Conservation (phyloP, 2,113 vertebrate genomes). For the Paraplagusia blochii region DNA sequence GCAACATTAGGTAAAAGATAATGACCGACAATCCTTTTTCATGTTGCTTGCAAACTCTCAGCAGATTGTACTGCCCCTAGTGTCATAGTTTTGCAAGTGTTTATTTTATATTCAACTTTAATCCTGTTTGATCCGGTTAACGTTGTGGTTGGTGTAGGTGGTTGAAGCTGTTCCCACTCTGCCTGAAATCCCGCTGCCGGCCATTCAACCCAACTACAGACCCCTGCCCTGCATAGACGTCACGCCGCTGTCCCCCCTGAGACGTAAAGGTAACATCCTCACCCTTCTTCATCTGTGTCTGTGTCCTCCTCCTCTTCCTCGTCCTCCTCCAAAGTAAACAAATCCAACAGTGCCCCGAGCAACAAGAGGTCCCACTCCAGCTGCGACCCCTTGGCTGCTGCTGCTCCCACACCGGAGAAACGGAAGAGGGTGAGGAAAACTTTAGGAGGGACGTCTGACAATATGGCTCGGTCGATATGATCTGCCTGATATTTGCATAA, state of each 20-base stretch:
- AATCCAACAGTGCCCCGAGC: constrained; percentile 65
- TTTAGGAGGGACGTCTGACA: too few relatives aligned
- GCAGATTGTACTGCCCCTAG: neutral
- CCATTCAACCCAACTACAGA: constrained; percentile 91
- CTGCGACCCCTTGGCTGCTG: constrained; percentile 35
- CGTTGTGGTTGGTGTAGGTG: constrained; percentile 64
- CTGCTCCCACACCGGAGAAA: constrained; percentile 57
- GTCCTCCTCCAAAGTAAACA: constrained; percentile 65
- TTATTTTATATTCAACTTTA: too few relatives aligned
- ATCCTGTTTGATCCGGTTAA: too few relatives aligned
- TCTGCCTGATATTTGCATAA: too few relatives aligned
- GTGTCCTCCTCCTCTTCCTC: too few relatives aligned
- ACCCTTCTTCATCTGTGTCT: constrained; percentile 14
- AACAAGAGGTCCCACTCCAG: constrained; percentile 57
- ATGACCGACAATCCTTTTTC: too few relatives aligned
- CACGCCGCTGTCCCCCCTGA: constrained; percentile 84
- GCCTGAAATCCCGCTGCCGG: constrained; percentile 90
- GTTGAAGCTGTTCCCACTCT: constrained; percentile 80
- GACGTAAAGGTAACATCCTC: constrained; percentile 85
- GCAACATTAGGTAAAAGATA: too few relatives aligned
- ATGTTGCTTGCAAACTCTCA: too few relatives aligned
- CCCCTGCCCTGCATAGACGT: constrained; percentile 91
- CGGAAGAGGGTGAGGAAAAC: constrained; percentile 65
- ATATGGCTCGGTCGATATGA: too few relatives aligned
- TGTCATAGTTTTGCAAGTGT: too few relatives aligned